phyloP scores from a whole-genome alignment of 2,888 invertebrate genomes.

The Chironomus tentans region DNA sequence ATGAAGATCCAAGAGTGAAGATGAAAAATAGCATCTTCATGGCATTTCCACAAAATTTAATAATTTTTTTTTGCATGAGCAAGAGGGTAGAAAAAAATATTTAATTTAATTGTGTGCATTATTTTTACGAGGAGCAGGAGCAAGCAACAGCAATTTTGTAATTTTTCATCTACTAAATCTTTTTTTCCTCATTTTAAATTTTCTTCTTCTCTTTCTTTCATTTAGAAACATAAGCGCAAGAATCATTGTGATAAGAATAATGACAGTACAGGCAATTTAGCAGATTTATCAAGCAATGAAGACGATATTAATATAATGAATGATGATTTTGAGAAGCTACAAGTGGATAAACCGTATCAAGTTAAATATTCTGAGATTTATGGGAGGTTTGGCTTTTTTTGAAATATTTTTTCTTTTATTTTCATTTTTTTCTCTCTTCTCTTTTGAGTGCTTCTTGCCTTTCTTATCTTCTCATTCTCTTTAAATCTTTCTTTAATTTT shows the following conservation, averaged over 20 bases:
- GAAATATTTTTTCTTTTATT: not conserved
- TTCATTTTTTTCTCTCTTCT: not conserved
- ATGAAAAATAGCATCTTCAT: too few species aligned
- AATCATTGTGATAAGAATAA: slow-evolving; percentile 27
- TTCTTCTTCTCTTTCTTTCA: not conserved
- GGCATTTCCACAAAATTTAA: not conserved
- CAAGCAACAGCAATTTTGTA: too few species aligned
- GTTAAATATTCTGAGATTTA: slow-evolving; percentile 25
- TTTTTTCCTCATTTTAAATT: too few species aligned
- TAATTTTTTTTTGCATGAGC: not conserved
- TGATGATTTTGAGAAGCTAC: slow-evolving; percentile 25
- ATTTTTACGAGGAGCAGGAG: too few species aligned
- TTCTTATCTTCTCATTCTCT: not conserved
- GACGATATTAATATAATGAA: slow-evolving; percentile 26
- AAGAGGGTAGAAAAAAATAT: not conserved
- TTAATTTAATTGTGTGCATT: too few species aligned
- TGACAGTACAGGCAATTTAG: slow-evolving; percentile 27
- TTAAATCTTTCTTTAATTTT: too few species aligned
- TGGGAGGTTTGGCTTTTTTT: slow-evolving; percentile 22
- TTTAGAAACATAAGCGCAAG: slow-evolving; percentile 24
- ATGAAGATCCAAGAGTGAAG: too few species aligned
- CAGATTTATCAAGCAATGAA: slow-evolving; percentile 25
- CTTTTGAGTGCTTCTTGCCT: not conserved
- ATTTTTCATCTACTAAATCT: too few species aligned
- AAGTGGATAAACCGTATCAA: slow-evolving; percentile 25